These are phyloP conservation scores for Sceloporus undulatus DNA, from an alignment of 2,113 vertebrate species.

Conservation along the genomic window DNA sequence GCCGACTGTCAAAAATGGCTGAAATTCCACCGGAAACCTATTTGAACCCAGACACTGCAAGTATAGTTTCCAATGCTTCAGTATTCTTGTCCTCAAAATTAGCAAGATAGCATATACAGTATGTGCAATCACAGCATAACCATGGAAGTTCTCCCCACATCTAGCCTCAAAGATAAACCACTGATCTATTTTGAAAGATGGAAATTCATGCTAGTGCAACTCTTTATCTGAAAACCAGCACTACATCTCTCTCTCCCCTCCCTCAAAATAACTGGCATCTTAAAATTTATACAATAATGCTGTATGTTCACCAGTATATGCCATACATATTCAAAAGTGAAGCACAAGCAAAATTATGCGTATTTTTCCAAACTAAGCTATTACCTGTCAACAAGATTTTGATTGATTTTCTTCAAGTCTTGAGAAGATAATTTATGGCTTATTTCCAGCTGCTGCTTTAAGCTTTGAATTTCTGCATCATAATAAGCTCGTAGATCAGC, in stretches of 20 bases:
- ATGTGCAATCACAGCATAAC: background rate
- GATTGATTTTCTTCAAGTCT: conserved; percentile 86
- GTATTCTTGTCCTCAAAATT: background rate
- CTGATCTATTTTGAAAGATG: background rate
- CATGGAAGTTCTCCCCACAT: background rate
- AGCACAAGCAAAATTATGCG: background rate
- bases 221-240: background rate
- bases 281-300: background rate
- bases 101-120: background rate
- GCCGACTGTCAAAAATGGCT: background rate
- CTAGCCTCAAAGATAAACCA: background rate
- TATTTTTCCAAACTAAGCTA: conserved; percentile 23
- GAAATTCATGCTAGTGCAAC: background rate
- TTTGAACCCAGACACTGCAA: background rate
- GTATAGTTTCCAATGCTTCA: background rate
- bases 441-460: conserved; percentile 88
- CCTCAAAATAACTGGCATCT: background rate
- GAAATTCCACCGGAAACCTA: background rate
- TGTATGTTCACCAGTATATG: background rate
- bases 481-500: conserved; percentile 94
- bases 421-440: conserved; percentile 77
- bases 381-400: conserved; percentile 86
- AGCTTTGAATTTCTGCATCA: conserved; percentile 88
- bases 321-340: background rate
- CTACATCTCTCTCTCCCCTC: background rate